A percentile compares a stretch with the other conserved stretches of the same genome.
phyloP scores from a whole-genome alignment of 2,888 invertebrate genomes.

The Hirtodrosophila trivittata region DNA sequence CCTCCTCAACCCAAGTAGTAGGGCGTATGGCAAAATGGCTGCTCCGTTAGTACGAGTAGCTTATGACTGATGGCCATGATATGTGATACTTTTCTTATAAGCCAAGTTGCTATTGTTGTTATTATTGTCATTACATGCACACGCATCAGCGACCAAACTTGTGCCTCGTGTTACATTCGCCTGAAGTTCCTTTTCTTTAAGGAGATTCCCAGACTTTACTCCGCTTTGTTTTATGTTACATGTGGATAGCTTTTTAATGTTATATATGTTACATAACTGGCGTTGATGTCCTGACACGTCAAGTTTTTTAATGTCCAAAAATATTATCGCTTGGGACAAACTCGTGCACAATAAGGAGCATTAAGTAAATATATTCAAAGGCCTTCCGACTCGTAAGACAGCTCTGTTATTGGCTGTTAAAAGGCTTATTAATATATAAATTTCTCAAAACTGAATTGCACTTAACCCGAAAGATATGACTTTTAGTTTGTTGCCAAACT shows the following conservation, averaged over 20 bases:
- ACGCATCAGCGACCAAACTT: slow-evolving; percentile 53
- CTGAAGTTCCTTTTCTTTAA: background rate
- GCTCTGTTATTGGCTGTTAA: background rate
- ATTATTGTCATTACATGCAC: slow-evolving; percentile 50
- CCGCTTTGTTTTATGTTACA: slow-evolving; percentile 53
- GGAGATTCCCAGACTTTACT: slow-evolving; percentile 1
- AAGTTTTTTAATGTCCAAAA: slow-evolving; percentile 74
- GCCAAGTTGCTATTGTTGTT: slow-evolving; percentile 19
- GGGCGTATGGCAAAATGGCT: slow-evolving; percentile 37
- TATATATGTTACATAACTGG: slow-evolving; percentile 61
- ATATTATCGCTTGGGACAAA: slow-evolving; percentile 68
- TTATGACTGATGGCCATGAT: slow-evolving; percentile 75
- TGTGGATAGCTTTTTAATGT: slow-evolving; percentile 73
- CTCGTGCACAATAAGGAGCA: slow-evolving; percentile 23
- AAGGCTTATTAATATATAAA: slow-evolving; percentile 16
- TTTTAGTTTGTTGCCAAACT: background rate
- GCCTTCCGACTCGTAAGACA: background rate
- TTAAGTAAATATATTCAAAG: slow-evolving; percentile 18
- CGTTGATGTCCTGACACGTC: slow-evolving; percentile 64
- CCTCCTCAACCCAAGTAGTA: background rate
- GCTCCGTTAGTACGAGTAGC: slow-evolving; percentile 43
- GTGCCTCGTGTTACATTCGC: slow-evolving; percentile 39
- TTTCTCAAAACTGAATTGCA: background rate
- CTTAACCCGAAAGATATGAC: background rate
- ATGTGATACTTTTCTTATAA: slow-evolving; percentile 54